Evolutionary conservation across 2,888 invertebrate species (phyloP), one percentile per base, ranked within the genome.

Genomic region (Leucophora obtusa): DNA sequence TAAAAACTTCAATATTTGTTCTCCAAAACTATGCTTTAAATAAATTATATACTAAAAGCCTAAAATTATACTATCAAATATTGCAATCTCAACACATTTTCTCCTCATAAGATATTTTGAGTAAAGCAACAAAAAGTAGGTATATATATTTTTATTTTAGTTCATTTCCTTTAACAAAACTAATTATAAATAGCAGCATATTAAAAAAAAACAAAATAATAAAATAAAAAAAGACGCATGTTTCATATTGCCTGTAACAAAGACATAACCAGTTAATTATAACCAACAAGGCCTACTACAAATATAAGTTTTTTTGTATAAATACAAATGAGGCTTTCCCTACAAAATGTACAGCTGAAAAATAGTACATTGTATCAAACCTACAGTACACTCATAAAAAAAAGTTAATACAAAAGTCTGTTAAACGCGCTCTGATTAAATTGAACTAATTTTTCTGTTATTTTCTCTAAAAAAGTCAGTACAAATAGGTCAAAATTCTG

Each of bases 241-340:
- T 38, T 47, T 15, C 28, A 47, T 18, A 47, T 65, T 63, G 74
- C 65, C 79, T 74, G 54, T 10, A 75, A 74, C 18, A 54, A 15
- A 50, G 56, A 56, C 79, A 75, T 75, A 71, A 79, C 66, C 65
- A 38, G 70, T 70, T 71, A 59, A 79, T 74, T 66, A 70, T 65
- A 50, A 71, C 60, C 56, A 69, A 79, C 62, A 68, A 68, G 51
- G 24, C 35, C 35, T 62, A 28, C 24, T 51, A 53, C n/a, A 56
- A 54, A 56, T 47, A 38, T 10, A 47, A 47, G 11, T 47, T 38
- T 38, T 6, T 28, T 28, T 28, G 3, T 6, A 38, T 38, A 38
- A 21, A 21, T n/a, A n/a, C n/a, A n/a, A n/a, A n/a, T n/a, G n/a
- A n/a, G n/a, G n/a, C n/a, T n/a, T n/a, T n/a, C n/a, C n/a, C n/a